Conservation (phyloP, 2,888 invertebrate genomes). For the Conus canariensis region DNA sequence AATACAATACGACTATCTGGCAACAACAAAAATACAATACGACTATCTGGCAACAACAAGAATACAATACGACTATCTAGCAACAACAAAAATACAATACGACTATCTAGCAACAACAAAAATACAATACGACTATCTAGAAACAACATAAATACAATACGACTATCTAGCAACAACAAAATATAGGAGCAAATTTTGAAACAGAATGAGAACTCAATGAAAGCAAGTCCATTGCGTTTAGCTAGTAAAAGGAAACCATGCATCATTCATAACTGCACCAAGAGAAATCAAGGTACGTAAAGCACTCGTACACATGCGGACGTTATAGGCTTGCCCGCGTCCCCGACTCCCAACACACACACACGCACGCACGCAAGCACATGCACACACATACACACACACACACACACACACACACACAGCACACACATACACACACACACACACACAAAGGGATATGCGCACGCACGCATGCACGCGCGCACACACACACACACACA, state of each 20-base stretch:
- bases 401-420: conserved; percentile 17
- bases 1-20: too few species aligned
- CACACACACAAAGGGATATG: not conserved
- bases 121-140: too few species aligned
- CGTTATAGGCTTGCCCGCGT: not conserved
- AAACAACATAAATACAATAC: too few species aligned
- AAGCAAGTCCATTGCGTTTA: too few species aligned
- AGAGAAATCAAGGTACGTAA: not conserved
- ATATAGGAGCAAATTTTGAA: too few species aligned
- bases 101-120: too few species aligned
- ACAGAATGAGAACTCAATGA: too few species aligned
- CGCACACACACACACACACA: not conserved
- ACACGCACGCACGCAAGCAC: not conserved
- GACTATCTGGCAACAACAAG: too few species aligned
- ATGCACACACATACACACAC: not conserved
- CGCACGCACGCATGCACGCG: not conserved
- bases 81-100: too few species aligned
- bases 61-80: too few species aligned
- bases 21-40: too few species aligned
- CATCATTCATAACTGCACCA: not conserved
- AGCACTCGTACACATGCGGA: not conserved
- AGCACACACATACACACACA: not conserved
- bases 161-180: too few species aligned
- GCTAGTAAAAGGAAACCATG: not conserved
- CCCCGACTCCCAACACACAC: not conserved